Base-by-base conservation (phyloP, 2,888 invertebrate genomes). In the Mythimna loreyi region DNA sequence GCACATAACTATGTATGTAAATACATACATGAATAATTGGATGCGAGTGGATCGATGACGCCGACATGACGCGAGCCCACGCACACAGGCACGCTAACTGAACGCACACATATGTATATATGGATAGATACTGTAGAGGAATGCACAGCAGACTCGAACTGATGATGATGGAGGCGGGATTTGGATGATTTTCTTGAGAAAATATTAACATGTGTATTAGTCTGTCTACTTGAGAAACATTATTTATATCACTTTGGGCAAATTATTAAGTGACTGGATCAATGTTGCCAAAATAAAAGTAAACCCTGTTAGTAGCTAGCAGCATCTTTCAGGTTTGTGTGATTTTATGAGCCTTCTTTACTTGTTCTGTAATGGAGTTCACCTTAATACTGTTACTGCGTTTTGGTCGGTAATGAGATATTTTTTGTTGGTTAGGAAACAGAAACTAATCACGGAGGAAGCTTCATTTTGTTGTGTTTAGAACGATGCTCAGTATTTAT, bases 21-120 rank as follows among this genome's bases (percentile, higher is more conserved):
- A 40, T 40, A 82, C 76, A 78, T 83, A 81, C 82, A 82, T 86
- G 85, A 86, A 83, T 87, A 85, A 87, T 87, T 84, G 86, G 84
- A 84, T 80, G 86, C 75, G 81, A 81, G 81, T 74, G 85, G 89
- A 88, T 88, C 88, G 87, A 88, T 88, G 88, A 87, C 80, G 84
- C 73, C 76, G 73, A 81, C 83, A 82, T 86, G 86, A 87, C 82
- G 84, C 62, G 80, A 49, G 67, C 74, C 61, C 53, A 60, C 52
- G 60, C 68, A 59, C 77, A 62, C 67, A 25, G 52, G 30, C 59
- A 16, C 23, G n/a, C 13, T 4, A 1, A 4, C n/a, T 11, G 30
- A 19, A 30, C 30, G 16, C 40, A 49, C 53, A 59, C 61, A 67
- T 33, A 1, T 16, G n/a, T n/a, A 16, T n/a, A 40, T 11, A n/a